Conservation (phyloP, 2,113 vertebrate genomes). For the Melanostigma gelatinosum region DNA sequence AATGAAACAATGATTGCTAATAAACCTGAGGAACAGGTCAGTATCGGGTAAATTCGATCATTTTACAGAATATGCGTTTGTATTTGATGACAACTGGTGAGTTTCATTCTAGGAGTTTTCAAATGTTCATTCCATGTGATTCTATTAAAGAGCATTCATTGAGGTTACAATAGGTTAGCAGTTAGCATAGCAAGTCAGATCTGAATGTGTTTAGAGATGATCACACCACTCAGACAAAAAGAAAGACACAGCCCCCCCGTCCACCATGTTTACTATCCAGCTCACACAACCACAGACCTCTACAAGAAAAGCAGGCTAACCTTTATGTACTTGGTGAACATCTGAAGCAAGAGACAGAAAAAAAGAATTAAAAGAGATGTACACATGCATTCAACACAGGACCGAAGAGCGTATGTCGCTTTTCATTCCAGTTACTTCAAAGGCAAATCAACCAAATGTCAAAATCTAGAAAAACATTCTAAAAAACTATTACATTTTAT, state of each 20-base stretch:
- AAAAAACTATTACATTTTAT: neutral
- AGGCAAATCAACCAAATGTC: neutral
- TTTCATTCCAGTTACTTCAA: constrained; percentile 11
- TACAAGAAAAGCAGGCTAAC: constrained; percentile 90
- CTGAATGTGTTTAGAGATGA: constrained; percentile 11
- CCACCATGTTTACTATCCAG: constrained; percentile 53
- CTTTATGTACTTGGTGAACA: constrained; percentile 99
- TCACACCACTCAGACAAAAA: constrained; percentile 10
- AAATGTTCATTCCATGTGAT: constrained; percentile 1
- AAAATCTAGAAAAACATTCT: neutral
- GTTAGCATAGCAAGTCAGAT: constrained; percentile 21
- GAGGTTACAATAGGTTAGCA: neutral
- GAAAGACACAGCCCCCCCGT: constrained; percentile 52
- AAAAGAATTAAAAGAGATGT: constrained; percentile 52
- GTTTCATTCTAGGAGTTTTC: neutral
- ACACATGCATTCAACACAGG: constrained; percentile 61
- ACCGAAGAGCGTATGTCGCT: neutral
- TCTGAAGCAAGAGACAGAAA: constrained; percentile 92
- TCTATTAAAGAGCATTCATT: neutral
- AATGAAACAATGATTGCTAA: constrained; percentile 7
- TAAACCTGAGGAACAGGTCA: neutral
- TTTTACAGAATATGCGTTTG: neutral
- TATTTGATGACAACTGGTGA: neutral
- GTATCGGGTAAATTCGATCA: neutral
- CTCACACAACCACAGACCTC: constrained; percentile 71